Conservation (phyloP, 2,797 vertebrate genomes). For the Sebastes trivittatus region DNA sequence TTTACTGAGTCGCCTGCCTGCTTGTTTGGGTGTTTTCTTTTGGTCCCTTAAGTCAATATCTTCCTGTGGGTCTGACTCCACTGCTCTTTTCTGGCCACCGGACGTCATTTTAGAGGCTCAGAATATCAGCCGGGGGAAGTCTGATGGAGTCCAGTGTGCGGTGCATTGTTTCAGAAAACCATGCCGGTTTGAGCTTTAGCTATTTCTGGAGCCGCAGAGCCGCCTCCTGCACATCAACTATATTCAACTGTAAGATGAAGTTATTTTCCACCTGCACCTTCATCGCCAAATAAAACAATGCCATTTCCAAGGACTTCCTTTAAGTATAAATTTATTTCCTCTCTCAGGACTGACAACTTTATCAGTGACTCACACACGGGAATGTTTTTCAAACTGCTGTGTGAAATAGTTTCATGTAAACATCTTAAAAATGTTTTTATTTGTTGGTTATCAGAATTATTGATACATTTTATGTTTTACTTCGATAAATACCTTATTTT, state of each 20-base stretch:
- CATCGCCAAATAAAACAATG: conserved; percentile 74
- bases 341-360: conserved; percentile 23
- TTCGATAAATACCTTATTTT: neutral
- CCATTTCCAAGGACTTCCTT: conserved; percentile 70
- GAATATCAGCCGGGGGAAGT: conserved; percentile 80
- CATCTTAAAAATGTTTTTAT: conserved; percentile 10
- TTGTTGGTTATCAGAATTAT: neutral
- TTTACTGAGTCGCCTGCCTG: conserved; percentile 71
- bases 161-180: conserved; percentile 77
- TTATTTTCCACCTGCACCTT: conserved; percentile 63
- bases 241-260: conserved; percentile 52
- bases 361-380: conserved; percentile 31
- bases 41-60: conserved; percentile 74
- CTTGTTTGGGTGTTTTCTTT: conserved; percentile 83
- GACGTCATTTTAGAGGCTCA: conserved; percentile 78
- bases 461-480: neutral
- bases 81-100: conserved; percentile 57
- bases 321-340: conserved; percentile 62
- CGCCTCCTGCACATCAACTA: conserved; percentile 58
- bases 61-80: conserved; percentile 75
- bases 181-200: conserved; percentile 52
- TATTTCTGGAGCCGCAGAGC: conserved; percentile 73
- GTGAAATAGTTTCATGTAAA: neutral
- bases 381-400: conserved; percentile 23
- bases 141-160: conserved; percentile 63